Evolutionary conservation across 2,113 vertebrate genomes (phyloP), one percentile per base, ranked within the genome.

Genomic region (Platichthys stellatus): DNA sequence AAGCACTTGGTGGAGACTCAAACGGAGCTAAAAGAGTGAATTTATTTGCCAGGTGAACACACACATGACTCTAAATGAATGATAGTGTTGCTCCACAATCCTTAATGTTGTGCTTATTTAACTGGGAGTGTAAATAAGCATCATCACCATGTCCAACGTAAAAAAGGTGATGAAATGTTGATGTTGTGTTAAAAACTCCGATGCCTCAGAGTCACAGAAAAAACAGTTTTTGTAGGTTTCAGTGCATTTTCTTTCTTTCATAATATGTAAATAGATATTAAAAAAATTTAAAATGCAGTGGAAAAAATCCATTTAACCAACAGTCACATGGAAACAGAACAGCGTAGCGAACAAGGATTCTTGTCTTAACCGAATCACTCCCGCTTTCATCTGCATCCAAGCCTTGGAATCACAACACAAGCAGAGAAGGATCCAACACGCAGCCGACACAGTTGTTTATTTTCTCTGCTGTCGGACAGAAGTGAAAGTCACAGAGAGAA

Each of bases 381-480:
- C 68, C 11, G 26, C 81, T 88, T 90, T 92, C 63, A 90, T 89
- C 78, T 88, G 59, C 66, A n/a, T 88, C 85, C 78, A 87, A 90
- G 78, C 85, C 83, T 86, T 63, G 75, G 75, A 90, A 83, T 87
- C 65, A 90, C 77, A 88, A 89, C 81, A 87, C 82, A 89, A 92
- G 89, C 88, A 85, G 64, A 82, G 68, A 89, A 26, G 18, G 74
- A 68, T 82, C 77, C 74, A 80, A 80, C 80, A 78, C 4, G 72
- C 69, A 86, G 71, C 71, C 74, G 69, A 60, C 58, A 1, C 84
- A 78, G 81, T 81, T 92, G 90, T 94, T 93, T 94, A 92, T 94
- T 94, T 93, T 92, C 89, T 88, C 92, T 93, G 78, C 89, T 84
- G 89, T 93, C 92, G 91, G 49, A 57, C 71, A 87, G 75, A 81